Evolutionary conservation across 1,140 invertebrate genomes (phyloP).

Genomic region (Trachymyrmex septentrionalis): DNA sequence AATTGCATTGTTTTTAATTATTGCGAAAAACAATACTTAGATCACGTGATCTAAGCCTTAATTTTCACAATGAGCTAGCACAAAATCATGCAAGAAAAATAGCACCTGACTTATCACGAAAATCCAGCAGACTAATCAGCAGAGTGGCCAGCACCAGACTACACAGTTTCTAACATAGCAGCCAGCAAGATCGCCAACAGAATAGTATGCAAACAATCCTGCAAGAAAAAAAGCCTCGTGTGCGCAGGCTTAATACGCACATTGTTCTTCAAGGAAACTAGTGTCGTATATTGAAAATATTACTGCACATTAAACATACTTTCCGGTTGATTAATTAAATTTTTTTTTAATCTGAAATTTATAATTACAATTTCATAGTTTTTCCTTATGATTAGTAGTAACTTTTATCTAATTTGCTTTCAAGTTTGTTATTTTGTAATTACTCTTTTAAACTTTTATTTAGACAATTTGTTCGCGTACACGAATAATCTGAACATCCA

Average conservation of each 20-base stretch:
- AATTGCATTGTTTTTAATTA: no score
- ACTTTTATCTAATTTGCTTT: slow-evolving; percentile 19
- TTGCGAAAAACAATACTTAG: no score
- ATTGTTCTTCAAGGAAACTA: neutral
- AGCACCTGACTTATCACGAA: no score
- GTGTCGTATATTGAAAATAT: slow-evolving; percentile 6
- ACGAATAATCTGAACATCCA: neutral
- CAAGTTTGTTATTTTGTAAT: neutral
- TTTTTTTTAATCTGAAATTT: slow-evolving; percentile 3
- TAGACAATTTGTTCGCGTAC: neutral
- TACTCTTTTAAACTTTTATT: neutral
- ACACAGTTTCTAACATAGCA: no score
- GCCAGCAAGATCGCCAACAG: no score
- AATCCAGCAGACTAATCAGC: no score
- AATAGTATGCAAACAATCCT: no score
- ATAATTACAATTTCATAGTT: neutral
- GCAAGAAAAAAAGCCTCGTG: no score
- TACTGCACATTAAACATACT: slow-evolving; percentile 15
- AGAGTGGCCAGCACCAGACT: no score
- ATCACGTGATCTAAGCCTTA: no score
- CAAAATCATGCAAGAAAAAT: no score
- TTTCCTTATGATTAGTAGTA: neutral
- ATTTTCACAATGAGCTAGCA: no score
- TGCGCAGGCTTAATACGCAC: neutral
- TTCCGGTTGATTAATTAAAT: neutral